These are phyloP conservation scores for Priocnemis perturbator DNA, from an alignment of 2,888 invertebrate genomes.

Conservation along the genomic window DNA sequence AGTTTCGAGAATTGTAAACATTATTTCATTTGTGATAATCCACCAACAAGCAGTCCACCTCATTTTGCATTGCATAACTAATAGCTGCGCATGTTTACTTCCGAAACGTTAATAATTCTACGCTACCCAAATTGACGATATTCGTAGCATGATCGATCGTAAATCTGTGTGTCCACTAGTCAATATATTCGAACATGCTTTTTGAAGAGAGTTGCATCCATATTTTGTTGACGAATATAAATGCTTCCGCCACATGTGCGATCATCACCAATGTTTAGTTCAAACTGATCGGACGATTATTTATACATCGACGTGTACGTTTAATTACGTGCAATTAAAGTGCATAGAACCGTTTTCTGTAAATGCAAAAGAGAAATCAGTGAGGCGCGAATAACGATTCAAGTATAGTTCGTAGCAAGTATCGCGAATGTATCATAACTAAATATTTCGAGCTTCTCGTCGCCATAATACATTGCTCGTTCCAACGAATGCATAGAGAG, in stretches of 20 bases:
- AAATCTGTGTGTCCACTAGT: slow-evolving; percentile 14
- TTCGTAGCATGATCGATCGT: slow-evolving; percentile 30
- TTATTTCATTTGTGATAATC: slow-evolving; percentile 27
- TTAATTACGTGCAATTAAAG: too few species aligned
- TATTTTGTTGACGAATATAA: slow-evolving; percentile 20
- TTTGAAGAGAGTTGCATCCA: slow-evolving; percentile 43
- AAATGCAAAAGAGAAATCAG: too few species aligned
- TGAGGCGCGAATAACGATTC: too few species aligned
- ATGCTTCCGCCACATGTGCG: slow-evolving; percentile 27
- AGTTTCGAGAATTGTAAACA: slow-evolving; percentile 9
- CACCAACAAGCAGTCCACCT: slow-evolving; percentile 55
- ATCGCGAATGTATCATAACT: too few species aligned
- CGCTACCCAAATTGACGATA: slow-evolving; percentile 15
- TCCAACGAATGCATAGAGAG: too few species aligned
- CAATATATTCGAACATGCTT: slow-evolving; percentile 32
- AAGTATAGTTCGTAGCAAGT: too few species aligned
- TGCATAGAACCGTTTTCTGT: too few species aligned
- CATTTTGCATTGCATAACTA: slow-evolving; percentile 44
- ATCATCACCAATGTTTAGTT: too few species aligned
- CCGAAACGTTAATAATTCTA: slow-evolving; percentile 26
- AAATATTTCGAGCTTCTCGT: too few species aligned
- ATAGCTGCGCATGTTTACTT: slow-evolving; percentile 47
- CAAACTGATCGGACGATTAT: too few species aligned
- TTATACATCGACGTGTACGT: too few species aligned
- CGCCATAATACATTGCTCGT: too few species aligned